These are phyloP conservation scores for Epiperipatus broadwayi DNA, from an alignment of 2,888 invertebrate species.

Conservation along the genomic window DNA sequence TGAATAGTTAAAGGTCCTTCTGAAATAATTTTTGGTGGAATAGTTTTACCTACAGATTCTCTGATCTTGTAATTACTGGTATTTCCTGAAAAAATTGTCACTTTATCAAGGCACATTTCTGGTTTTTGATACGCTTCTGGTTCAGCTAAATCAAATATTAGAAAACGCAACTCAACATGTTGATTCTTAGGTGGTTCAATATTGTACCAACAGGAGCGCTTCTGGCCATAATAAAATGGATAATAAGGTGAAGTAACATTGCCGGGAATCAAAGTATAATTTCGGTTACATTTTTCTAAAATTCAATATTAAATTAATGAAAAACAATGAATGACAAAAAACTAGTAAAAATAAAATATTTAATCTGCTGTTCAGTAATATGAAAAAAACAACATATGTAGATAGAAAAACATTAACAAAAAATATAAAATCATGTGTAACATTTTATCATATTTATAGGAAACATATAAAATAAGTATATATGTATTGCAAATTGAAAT, in stretches of 20 bases:
- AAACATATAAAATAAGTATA: too few relatives aligned
- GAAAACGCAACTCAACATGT: constrained; percentile 19
- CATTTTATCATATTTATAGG: too few relatives aligned
- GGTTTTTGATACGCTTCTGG: constrained; percentile 16
- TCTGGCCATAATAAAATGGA: constrained; percentile 21
- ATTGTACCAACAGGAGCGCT: constrained; percentile 20
- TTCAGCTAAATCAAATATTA: constrained; percentile 20
- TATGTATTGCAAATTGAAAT: too few relatives aligned
- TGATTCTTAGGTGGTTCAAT: constrained; percentile 18
- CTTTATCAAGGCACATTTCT: constrained; percentile 17
- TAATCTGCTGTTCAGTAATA: too few relatives aligned
- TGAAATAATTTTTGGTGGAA: constrained; percentile 20
- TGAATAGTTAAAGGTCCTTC: constrained; percentile 19
- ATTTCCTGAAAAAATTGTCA: constrained; percentile 17
- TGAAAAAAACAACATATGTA: too few relatives aligned
- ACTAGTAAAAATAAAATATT: too few relatives aligned
- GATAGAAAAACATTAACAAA: too few relatives aligned
- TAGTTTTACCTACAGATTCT: constrained; percentile 17
- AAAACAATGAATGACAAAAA: too few relatives aligned
- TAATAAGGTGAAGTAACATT: constrained; percentile 19
- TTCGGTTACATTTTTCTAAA: too few relatives aligned
- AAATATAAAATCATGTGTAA: too few relatives aligned
- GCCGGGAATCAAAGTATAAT: too few relatives aligned
- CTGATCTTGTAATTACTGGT: constrained; percentile 16
- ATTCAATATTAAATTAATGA: too few relatives aligned